Conservation (phyloP, 2,797 vertebrate genomes). For the Anomalospiza imberbis region DNA sequence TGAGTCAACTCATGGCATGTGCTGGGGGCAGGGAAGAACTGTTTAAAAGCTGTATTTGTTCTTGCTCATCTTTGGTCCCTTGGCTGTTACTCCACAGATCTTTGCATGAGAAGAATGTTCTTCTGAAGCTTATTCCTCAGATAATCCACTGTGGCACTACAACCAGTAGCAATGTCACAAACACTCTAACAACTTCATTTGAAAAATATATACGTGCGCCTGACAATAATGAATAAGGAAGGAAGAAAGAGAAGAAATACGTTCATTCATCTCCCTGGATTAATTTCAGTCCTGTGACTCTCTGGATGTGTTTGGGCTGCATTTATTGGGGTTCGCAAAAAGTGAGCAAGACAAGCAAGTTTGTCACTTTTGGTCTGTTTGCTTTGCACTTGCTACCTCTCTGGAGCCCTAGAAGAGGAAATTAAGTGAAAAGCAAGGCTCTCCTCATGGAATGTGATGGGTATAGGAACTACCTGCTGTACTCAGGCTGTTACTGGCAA, state of each 20-base stretch:
- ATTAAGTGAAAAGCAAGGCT: background rate
- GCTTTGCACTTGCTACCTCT: background rate
- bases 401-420: background rate
- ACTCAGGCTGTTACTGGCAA: background rate
- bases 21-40: background rate
- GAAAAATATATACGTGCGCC: background rate
- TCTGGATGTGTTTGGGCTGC: background rate
- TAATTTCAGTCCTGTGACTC: background rate
- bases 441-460: fast-evolving
- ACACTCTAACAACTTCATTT: background rate
- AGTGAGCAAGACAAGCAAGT: background rate
- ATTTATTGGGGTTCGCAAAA: background rate
- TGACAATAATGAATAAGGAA: background rate
- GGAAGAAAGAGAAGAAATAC: background rate
- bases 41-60: background rate
- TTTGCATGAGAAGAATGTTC: background rate
- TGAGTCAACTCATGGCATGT: background rate
- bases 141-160: background rate
- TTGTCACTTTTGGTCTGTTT: background rate
- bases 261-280: background rate
- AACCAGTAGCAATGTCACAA: background rate
- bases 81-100: background rate
- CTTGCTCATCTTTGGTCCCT: background rate
- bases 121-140: background rate
- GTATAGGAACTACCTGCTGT: background rate